Evolutionary conservation across 2,797 vertebrate species (phyloP).

Genomic region (Monodelphis domestica): DNA sequence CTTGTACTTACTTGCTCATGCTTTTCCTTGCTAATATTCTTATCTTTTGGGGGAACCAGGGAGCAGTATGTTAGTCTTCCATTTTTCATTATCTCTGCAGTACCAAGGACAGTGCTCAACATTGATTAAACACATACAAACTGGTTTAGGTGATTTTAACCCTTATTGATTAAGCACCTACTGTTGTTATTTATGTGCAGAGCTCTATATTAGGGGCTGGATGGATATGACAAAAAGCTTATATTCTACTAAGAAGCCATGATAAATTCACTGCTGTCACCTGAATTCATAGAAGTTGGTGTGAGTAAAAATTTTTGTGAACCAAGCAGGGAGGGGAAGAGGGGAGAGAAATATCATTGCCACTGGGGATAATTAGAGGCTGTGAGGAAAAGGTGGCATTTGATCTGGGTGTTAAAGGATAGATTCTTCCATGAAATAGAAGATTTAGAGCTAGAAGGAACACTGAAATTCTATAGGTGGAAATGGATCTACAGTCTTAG

Average conservation of each 20-base stretch:
- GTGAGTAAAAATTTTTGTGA: not conserved
- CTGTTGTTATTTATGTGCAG: not conserved
- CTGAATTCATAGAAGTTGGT: not conserved
- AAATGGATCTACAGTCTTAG: not conserved
- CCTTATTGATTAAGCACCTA: not conserved
- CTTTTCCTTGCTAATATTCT: not conserved
- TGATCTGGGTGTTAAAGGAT: not conserved
- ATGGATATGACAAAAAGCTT: not conserved
- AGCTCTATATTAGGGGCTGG: not conserved
- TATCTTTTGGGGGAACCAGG: not conserved
- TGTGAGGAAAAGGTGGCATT: not conserved
- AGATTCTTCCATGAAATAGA: not conserved
- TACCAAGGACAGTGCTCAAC: not conserved
- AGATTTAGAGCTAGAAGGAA: not conserved
- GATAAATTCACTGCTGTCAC: not conserved
- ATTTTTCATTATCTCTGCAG: not conserved
- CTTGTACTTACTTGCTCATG: not conserved
- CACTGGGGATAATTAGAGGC: not conserved
- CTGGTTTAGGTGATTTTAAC: not conserved
- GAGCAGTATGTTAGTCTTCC: too few species aligned
- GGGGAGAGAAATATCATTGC: not conserved
- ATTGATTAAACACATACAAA: not conserved
- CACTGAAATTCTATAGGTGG: not conserved
- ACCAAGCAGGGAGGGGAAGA: not conserved
- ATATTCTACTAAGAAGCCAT: not conserved